Percentiles rank a stretch among this genome's conserved stretches.
These are phyloP conservation scores for Hypotaenidia okinawae DNA, from an alignment of 2,797 vertebrate species.

Conservation along the genomic window DNA sequence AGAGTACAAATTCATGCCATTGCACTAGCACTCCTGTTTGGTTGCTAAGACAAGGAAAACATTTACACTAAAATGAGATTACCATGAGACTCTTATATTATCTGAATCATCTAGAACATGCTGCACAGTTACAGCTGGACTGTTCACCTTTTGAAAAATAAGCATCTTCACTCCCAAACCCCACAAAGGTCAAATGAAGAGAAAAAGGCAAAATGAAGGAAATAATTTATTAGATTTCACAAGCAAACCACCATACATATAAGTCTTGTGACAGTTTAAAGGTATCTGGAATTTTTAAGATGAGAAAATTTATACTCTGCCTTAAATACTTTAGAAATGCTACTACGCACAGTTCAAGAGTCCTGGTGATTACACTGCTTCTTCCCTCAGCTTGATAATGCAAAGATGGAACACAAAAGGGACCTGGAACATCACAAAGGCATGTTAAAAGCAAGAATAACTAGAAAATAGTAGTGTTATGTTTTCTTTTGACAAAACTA, in stretches of 20 bases:
- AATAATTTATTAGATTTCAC: constrained; percentile 79
- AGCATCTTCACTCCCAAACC: neutral
- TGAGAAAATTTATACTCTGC: constrained; percentile 34
- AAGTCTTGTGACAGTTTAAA: constrained; percentile 13
- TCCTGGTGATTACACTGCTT: constrained; percentile 63
- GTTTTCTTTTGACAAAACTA: constrained; percentile 7
- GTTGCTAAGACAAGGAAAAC: neutral
- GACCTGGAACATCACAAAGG: constrained; percentile 80
- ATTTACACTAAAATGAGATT: neutral
- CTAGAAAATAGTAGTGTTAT: neutral
- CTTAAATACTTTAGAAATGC: constrained; percentile 65
- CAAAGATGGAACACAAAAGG: constrained; percentile 73
- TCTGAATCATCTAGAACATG: neutral
- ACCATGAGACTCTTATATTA: neutral
- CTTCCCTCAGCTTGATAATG: constrained; percentile 52
- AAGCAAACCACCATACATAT: constrained; percentile 37
- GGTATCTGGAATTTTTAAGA: constrained; percentile 3
- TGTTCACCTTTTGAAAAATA: neutral
- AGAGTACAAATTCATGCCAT: neutral
- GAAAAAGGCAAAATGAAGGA: constrained; percentile 19
- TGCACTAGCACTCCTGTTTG: neutral
- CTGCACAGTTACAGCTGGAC: neutral
- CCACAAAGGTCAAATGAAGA: neutral
- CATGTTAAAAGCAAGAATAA: constrained; percentile 66
- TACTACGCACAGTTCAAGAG: constrained; percentile 77